Evolutionary conservation across 1,140 invertebrate species (phyloP).

Genomic region (Drosophila baimaii): DNA sequence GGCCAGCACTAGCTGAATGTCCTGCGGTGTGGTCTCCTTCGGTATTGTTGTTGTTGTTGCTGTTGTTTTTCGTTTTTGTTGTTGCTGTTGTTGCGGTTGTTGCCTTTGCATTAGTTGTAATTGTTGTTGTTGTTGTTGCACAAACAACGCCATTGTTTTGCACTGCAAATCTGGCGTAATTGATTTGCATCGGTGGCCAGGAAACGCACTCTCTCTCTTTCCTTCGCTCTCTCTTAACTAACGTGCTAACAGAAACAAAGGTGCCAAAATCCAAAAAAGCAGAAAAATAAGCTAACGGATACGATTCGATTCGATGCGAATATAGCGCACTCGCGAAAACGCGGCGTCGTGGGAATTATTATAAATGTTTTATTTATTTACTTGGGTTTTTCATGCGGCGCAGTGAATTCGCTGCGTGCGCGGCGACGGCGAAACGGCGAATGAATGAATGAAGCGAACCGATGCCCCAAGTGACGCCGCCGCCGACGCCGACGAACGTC

Average conservation of each 20-base stretch:
- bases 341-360: conserved; percentile 26
- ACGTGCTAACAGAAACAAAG: not conserved
- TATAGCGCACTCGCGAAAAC: conserved; percentile 19
- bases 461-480: conserved; percentile 11
- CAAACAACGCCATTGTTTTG: conserved; percentile 74
- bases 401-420: conserved; percentile 32
- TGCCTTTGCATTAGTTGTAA: conserved; percentile 25
- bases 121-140: conserved; percentile 47
- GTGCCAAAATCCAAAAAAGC: conserved; percentile 24
- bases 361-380: conserved; percentile 18
- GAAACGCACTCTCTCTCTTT: not conserved
- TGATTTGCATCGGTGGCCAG: conserved; percentile 54
- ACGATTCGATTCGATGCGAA: conserved; percentile 1
- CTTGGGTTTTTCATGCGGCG: conserved; percentile 27
- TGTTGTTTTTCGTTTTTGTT: conserved; percentile 10
- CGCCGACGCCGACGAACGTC: not conserved
- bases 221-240: not conserved
- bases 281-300: conserved; percentile 10
- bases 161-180: conserved; percentile 65
- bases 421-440: conserved; percentile 42
- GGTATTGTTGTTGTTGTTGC: conserved; percentile 13
- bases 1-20: conserved; percentile 26
- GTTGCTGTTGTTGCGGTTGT: conserved; percentile 20
- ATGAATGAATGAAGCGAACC: conserved; percentile 42
- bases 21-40: conserved; percentile 25